A percentile compares a stretch with the other conserved stretches of the same genome.
Conservation (phyloP, 2,888 invertebrate species). For the Hypomecis punctinalis region DNA sequence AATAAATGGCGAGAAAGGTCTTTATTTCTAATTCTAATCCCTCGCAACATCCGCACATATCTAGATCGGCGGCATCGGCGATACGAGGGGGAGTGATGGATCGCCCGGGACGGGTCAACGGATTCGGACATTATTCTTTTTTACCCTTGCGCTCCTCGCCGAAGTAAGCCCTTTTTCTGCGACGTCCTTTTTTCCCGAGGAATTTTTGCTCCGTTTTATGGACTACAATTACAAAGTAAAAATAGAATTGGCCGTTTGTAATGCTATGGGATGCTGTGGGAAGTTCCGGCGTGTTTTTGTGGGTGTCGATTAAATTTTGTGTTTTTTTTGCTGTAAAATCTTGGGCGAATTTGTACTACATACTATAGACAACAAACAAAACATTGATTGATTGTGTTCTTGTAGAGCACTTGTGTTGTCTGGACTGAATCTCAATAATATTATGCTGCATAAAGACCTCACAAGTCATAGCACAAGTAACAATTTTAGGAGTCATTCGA, state of each 20-base stretch:
- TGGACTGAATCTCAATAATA: too few relatives aligned
- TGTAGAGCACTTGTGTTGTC: too few relatives aligned
- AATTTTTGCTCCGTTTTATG: slow-evolving; percentile 82
- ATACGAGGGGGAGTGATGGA: slow-evolving; percentile 84
- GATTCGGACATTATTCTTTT: slow-evolving; percentile 86
- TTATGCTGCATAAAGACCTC: too few relatives aligned
- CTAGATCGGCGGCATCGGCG: slow-evolving; percentile 62
- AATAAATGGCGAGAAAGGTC: slow-evolving; percentile 55
- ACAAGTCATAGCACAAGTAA: too few relatives aligned
- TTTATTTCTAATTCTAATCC: slow-evolving; percentile 70
- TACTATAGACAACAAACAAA: too few relatives aligned
- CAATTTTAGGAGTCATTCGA: too few relatives aligned
- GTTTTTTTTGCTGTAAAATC: background rate
- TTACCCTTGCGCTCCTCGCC: slow-evolving; percentile 83
- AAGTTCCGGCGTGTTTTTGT: slow-evolving; percentile 47
- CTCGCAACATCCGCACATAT: slow-evolving; percentile 72
- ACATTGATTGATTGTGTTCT: too few relatives aligned
- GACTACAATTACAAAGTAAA: slow-evolving; percentile 84
- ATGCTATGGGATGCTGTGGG: slow-evolving; percentile 73
- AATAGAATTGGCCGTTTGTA: slow-evolving; percentile 79
- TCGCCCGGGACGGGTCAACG: slow-evolving; percentile 85
- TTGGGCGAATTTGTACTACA: slow-evolving; percentile 4
- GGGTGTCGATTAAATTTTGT: slow-evolving; percentile 25
- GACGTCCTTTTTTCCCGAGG: slow-evolving; percentile 80
- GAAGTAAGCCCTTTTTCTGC: slow-evolving; percentile 84